Conservation (phyloP, 2,113 vertebrate genomes). For the Antechinus stuartii region DNA sequence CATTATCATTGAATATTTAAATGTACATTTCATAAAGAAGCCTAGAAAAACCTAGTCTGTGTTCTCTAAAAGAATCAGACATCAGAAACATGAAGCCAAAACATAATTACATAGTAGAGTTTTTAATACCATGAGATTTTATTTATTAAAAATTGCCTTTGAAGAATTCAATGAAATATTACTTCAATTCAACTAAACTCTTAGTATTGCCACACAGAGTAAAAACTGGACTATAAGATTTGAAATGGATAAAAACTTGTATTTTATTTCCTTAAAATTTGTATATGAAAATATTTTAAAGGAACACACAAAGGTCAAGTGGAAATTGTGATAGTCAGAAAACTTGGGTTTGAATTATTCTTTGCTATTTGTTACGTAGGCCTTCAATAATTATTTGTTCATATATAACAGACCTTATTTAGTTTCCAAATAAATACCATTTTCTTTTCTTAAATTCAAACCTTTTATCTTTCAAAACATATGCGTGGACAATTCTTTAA, state of each 20-base stretch:
- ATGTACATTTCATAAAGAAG: conserved; percentile 17
- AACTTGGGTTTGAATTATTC: background rate
- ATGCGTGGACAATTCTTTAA: too few species aligned
- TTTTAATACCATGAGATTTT: conserved; percentile 47
- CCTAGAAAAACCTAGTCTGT: conserved; percentile 13
- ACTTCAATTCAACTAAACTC: background rate
- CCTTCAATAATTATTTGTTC: background rate
- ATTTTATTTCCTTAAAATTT: conserved; percentile 23
- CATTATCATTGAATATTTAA: background rate
- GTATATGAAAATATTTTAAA: conserved; percentile 14
- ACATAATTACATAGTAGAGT: background rate
- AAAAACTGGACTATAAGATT: conserved; percentile 5
- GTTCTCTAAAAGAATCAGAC: conserved; percentile 3
- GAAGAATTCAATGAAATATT: conserved; percentile 5
- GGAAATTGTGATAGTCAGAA: background rate
- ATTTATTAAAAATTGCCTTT: conserved; percentile 53
- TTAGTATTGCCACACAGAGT: conserved; percentile 14
- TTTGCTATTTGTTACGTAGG: background rate
- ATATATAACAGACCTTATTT: background rate
- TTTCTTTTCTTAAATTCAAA: background rate
- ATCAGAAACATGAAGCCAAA: conserved; percentile 24
- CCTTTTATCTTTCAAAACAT: too few species aligned
- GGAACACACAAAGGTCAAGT: background rate
- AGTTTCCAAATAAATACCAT: background rate
- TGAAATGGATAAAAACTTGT: conserved; percentile 42